phyloP scores from a whole-genome alignment of 2,113 vertebrate genomes.

The Gymnorhina tibicen region DNA sequence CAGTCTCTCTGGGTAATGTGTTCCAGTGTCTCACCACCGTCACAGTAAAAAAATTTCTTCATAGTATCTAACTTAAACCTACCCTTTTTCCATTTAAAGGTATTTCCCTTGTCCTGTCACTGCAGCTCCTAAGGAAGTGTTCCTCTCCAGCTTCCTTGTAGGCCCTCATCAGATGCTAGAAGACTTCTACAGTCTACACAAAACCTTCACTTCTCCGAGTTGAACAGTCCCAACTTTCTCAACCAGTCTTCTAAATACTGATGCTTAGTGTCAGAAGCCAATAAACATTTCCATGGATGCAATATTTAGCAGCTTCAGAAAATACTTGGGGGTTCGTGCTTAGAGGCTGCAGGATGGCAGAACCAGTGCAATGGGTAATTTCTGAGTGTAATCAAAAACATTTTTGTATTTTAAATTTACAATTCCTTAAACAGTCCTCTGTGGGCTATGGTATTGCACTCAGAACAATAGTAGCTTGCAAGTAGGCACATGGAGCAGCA shows the following conservation, averaged over 20 bases:
- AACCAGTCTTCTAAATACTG: background rate
- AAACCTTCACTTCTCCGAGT: background rate
- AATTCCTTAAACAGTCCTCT: background rate
- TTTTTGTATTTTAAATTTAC: background rate
- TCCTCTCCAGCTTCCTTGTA: background rate
- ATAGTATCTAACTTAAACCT: background rate
- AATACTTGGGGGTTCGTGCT: background rate
- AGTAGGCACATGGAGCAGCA: background rate
- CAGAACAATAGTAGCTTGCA: background rate
- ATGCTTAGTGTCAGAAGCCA: background rate
- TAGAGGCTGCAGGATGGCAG: background rate
- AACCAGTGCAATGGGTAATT: background rate
- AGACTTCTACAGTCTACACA: rapidly evolving
- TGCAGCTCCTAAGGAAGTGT: background rate
- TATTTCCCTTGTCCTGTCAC: background rate
- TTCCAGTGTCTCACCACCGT: background rate
- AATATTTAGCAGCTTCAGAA: background rate
- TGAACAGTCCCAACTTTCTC: background rate
- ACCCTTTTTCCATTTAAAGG: background rate
- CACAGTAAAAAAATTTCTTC: background rate
- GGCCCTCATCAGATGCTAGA: background rate
- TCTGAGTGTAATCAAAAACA: background rate
- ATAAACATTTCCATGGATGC: background rate
- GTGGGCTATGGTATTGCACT: background rate
- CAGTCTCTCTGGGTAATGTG: background rate